Conservation (phyloP, 2,888 invertebrate genomes). For the Plebejus argus region DNA sequence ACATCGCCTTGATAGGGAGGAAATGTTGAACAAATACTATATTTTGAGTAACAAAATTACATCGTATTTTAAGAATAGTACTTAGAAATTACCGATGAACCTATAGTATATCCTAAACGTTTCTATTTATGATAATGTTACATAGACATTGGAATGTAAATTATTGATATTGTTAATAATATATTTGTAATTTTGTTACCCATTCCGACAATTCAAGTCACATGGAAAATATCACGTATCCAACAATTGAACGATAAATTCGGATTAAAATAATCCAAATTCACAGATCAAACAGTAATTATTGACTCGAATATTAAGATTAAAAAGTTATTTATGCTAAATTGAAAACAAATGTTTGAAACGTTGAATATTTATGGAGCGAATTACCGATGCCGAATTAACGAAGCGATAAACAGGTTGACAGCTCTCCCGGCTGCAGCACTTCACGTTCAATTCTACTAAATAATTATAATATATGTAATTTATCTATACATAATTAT, state of each 20-base stretch:
- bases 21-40: not conserved
- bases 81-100: too few relatives aligned
- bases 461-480: not conserved
- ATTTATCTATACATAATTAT: not conserved
- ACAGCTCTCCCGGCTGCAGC: not conserved
- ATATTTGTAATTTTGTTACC: not conserved
- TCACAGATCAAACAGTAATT: not conserved
- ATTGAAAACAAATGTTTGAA: slow-evolving; percentile 22
- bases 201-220: not conserved
- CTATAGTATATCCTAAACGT: too few relatives aligned
- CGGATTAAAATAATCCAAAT: not conserved
- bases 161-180: too few relatives aligned
- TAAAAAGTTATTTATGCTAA: slow-evolving; percentile 7
- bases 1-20: not conserved
- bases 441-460: not conserved
- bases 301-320: not conserved
- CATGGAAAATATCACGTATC: not conserved
- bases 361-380: slow-evolving; percentile 13
- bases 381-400: slow-evolving; percentile 21
- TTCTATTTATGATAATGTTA: too few relatives aligned
- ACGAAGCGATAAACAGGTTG: slow-evolving; percentile 25
- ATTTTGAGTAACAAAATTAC: not conserved
- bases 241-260: not conserved
- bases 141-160: too few relatives aligned
- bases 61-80: too few relatives aligned